Conservation (phyloP, 2,113 vertebrate species). For the Microcebus murinus region DNA sequence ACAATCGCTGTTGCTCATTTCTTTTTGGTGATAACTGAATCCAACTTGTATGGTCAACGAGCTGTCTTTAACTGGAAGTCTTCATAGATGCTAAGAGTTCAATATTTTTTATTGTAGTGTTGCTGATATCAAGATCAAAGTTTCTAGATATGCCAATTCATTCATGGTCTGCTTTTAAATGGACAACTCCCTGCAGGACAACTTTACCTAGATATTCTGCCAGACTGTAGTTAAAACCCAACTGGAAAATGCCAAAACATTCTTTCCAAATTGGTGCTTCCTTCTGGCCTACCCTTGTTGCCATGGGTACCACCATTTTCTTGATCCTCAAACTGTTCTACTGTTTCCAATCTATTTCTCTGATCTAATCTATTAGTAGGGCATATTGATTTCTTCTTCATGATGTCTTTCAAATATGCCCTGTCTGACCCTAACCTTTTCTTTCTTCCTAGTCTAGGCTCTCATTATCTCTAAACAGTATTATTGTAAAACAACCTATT, state of each 20-base stretch:
- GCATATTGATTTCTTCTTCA: not conserved
- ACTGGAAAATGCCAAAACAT: not conserved
- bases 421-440: not conserved
- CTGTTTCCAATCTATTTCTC: not conserved
- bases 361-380: not conserved
- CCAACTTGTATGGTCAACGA: not conserved
- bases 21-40: not conserved
- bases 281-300: not conserved
- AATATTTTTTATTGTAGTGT: not conserved
- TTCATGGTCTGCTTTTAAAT: not conserved
- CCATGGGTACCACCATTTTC: not conserved
- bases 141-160: not conserved
- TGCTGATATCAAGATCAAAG: not conserved
- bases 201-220: not conserved
- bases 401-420: not conserved
- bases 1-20: not conserved
- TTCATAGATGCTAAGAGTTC: not conserved
- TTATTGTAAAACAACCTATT: not conserved
- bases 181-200: not conserved
- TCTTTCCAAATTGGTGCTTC: not conserved
- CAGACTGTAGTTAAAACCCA: not conserved
- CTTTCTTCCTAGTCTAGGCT: not conserved
- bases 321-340: not conserved
- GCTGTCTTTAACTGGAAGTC: not conserved
- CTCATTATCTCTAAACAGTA: not conserved